Evolutionary conservation across 2,888 invertebrate species (phyloP).

Genomic region (Eupsilia transversa): DNA sequence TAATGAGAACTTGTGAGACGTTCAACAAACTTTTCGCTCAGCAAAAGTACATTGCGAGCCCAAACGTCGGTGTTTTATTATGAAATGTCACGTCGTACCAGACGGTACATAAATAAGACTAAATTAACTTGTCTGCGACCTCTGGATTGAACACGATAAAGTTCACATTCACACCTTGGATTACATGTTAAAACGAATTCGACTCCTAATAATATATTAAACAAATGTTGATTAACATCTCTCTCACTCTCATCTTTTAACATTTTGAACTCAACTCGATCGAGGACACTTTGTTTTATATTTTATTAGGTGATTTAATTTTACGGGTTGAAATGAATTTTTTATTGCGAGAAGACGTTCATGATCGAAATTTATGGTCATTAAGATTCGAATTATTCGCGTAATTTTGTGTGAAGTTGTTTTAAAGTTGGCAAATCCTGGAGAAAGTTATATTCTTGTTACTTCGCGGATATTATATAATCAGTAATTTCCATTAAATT

Average conservation of each 20-base stretch:
- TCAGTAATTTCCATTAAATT: conserved; percentile 40
- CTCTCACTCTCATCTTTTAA: conserved; percentile 21
- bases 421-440: conserved; percentile 44
- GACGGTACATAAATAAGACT: conserved; percentile 89
- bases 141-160: conserved; percentile 78
- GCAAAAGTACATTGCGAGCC: conserved; percentile 76
- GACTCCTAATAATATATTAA: conserved; percentile 31
- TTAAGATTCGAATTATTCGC: conserved; percentile 47
- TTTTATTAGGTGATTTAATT: conserved; percentile 52
- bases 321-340: conserved; percentile 49
- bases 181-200: conserved; percentile 65
- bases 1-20: conserved; percentile 78
- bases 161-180: conserved; percentile 81
- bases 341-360: conserved; percentile 53
- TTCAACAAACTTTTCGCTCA: conserved; percentile 82
- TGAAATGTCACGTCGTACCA: conserved; percentile 88
- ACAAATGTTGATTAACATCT: conserved; percentile 37
- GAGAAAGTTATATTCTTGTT: conserved; percentile 40
- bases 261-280: conserved; percentile 26
- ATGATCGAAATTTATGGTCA: conserved; percentile 51
- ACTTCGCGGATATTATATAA: conserved; percentile 29
- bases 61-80: conserved; percentile 84
- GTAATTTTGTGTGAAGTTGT: conserved; percentile 48
- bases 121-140: conserved; percentile 89
- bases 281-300: conserved; percentile 47